These are phyloP conservation scores for Petroica traversi DNA, from an alignment of 2,113 vertebrate species.

Conservation along the genomic window DNA sequence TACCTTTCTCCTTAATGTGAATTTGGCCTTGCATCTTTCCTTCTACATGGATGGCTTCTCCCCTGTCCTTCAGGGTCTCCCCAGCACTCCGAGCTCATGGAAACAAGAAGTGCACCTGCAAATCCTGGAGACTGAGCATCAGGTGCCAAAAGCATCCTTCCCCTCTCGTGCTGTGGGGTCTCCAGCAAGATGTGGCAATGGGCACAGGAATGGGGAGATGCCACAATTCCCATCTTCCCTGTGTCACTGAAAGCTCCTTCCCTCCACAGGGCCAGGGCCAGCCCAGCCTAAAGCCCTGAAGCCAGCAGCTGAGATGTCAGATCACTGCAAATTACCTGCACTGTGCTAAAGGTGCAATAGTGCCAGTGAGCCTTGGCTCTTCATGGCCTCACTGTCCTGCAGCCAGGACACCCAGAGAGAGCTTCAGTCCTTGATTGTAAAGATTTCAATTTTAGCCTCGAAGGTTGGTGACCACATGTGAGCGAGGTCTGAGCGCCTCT, in stretches of 20 bases:
- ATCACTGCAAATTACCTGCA: neutral
- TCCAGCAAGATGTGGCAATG: neutral
- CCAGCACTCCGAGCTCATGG: neutral
- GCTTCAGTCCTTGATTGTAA: neutral
- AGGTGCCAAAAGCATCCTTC: neutral
- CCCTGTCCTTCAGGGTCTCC: too few species aligned
- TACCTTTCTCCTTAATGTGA: neutral
- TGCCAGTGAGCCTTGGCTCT: neutral
- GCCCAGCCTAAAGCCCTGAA: neutral
- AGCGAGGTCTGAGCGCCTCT: rapidly evolving
- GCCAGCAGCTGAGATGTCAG: neutral
- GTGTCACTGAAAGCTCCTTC: neutral
- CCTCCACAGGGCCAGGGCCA: neutral
- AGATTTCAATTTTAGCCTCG: neutral
- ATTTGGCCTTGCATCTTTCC: neutral
- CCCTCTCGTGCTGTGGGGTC: neutral
- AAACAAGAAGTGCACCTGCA: neutral
- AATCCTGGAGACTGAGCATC: neutral
- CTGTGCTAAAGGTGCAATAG: neutral
- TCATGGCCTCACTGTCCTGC: neutral
- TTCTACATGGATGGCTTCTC: neutral
- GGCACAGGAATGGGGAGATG: neutral
- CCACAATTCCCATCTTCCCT: neutral
- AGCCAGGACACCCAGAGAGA: neutral
- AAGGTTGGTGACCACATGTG: rapidly evolving